phyloP scores from a whole-genome alignment of 2,113 vertebrate genomes.

The Syngnathus scovelli region DNA sequence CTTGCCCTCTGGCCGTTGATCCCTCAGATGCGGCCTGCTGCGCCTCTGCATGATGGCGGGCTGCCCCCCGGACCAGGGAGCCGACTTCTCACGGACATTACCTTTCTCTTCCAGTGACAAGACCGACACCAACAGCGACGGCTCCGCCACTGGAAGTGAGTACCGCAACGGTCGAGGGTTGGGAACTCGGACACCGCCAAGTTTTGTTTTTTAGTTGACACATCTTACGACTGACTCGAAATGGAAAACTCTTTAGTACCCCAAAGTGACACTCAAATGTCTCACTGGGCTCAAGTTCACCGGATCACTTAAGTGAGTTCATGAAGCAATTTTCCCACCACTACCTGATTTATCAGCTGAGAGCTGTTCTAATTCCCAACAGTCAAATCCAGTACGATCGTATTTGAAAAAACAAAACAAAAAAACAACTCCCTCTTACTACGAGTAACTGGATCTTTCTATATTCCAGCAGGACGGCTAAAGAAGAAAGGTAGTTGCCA shows the following conservation, averaged over 20 bases:
- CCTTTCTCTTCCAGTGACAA: constrained; percentile 89
- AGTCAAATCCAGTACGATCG: not conserved
- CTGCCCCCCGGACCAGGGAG: constrained; percentile 75
- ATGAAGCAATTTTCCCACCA: not conserved
- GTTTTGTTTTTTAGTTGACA: not conserved
- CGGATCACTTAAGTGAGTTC: not conserved
- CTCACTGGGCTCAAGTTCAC: too few relatives aligned
- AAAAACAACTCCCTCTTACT: constrained; percentile 18
- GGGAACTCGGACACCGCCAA: not conserved
- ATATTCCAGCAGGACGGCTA: constrained; percentile 75
- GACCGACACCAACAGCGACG: constrained; percentile 87
- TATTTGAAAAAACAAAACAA: not conserved
- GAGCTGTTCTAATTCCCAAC: not conserved
- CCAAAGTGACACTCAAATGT: too few relatives aligned
- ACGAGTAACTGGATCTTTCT: constrained; percentile 63
- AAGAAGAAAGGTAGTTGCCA: constrained; percentile 75
- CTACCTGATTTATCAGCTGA: not conserved
- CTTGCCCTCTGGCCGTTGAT: constrained; percentile 72
- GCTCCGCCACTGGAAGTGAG: constrained; percentile 81
- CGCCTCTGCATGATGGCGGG: constrained; percentile 81
- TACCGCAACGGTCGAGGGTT: constrained; percentile 28
- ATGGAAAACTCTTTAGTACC: not conserved
- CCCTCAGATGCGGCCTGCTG: constrained; percentile 78
- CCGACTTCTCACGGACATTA: constrained; percentile 76
- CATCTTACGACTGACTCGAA: not conserved